Evolutionary conservation across 2,888 invertebrate species (phyloP).

Genomic region (Drosophila colorata): DNA sequence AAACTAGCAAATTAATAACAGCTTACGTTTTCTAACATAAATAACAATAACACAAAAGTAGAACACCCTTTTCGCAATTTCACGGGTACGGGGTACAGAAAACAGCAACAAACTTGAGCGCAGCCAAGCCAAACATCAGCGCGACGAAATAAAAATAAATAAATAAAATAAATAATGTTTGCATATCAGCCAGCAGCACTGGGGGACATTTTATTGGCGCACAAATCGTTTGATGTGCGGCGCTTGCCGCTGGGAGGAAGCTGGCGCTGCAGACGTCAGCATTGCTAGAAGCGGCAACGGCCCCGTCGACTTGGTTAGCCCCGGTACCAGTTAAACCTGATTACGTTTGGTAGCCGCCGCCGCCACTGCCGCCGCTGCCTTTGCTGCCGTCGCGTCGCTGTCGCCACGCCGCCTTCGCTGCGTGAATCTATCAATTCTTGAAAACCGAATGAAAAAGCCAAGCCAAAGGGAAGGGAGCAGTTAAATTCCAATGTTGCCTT

Average conservation of each 20-base stretch:
- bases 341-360: constrained; percentile 46
- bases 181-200: constrained; percentile 74
- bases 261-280: constrained; percentile 57
- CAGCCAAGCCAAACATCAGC: constrained; percentile 69
- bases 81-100: constrained; percentile 6
- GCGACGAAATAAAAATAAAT: constrained; percentile 69
- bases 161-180: constrained; percentile 77
- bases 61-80: not conserved
- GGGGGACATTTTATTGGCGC: constrained; percentile 80
- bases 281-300: constrained; percentile 26
- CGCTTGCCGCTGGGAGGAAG: constrained; percentile 59
- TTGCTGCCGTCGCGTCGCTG: not conserved
- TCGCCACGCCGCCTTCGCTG: constrained; percentile 22
- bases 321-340: constrained; percentile 76
- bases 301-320: constrained; percentile 35
- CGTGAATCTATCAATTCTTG: constrained; percentile 64
- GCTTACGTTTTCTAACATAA: not conserved
- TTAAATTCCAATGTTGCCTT: constrained; percentile 59
- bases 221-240: constrained; percentile 78
- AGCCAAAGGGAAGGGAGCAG: constrained; percentile 54
- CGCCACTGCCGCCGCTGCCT: constrained; percentile 15
- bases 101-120: constrained; percentile 57
- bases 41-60: not conserved
- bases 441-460: constrained; percentile 46
- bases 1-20: not conserved